Base-by-base conservation (phyloP, 2,113 vertebrate genomes). In the Meleagris gallopavo region DNA sequence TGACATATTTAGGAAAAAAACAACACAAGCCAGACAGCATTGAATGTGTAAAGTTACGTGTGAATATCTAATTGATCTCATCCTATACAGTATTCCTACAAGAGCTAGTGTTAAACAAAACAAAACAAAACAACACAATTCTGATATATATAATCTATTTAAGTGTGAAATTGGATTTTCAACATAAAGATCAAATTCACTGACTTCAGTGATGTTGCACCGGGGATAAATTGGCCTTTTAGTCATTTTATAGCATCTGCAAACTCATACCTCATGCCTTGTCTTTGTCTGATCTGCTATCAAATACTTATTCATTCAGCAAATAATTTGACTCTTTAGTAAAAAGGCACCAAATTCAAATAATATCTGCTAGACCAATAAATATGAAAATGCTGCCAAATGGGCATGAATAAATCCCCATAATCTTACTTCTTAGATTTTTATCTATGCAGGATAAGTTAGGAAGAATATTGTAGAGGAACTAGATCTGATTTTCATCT, bases 101-200 rank as follows among this genome's bases (percentile, higher is more conserved):
- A 91, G 24, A 92, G 40, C 55, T 93, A 70, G 40, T 65, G 38
- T 66, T 92, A 92, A 96, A 93, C 84, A 93, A 93, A 90, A 90
- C 84, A 93, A 93, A 90, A 90, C 34, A 62, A 62, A 62, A 16
- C 29, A 57, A 58, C 20, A n/a, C 19, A 34, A 91, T 88, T 92
- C 58, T 83, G 84, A 89, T 94, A 92, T 81, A 96, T 92, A 96
- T 96, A 97, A 94, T 96, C 93, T 96, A 85, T 91, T 95, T 96
- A 96, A 89, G 95, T 96, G 95, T 97, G 95, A 97, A 96, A 97
- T 94, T 95, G 94, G 95, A 96, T 97, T 96, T 96, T 94, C 87
- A 91, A 94, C 86, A 79, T 94, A 83, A 96, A 94, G 93, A 96
- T 92, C 81, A 94, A 96, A 96, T 94, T 96, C 87, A 91, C 95